Percentiles rank a stretch among this genome's conserved stretches.
phyloP scores from a whole-genome alignment of 2,888 invertebrate genomes.

The Tetrapedia diversipes region DNA sequence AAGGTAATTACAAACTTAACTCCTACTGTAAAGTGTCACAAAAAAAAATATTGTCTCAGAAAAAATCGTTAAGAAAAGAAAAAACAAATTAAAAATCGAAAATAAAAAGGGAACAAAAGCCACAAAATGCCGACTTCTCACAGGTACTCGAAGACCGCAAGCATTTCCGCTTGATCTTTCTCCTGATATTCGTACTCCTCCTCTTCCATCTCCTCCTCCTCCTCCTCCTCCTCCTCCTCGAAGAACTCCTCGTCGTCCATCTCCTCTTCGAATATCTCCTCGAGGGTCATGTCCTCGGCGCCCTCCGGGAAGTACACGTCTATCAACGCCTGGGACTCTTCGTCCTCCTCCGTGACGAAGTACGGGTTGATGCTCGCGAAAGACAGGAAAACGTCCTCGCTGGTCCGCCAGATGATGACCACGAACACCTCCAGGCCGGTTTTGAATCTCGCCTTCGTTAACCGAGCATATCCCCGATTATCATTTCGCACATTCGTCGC shows the following conservation, averaged over 20 bases:
- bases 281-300: conserved; percentile 47
- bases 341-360: conserved; percentile 88
- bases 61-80: no score
- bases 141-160: not conserved
- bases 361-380: conserved; percentile 87
- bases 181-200: conserved; percentile 4
- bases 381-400: conserved; percentile 86
- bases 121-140: no score
- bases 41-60: no score
- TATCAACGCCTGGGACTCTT: conserved; percentile 87
- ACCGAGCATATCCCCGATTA: not conserved
- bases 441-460: conserved; percentile 68
- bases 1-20: no score
- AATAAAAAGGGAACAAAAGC: no score
- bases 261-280: conserved; percentile 43
- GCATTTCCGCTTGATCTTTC: not conserved
- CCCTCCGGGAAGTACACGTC: conserved; percentile 87
- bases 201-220: conserved; percentile 3
- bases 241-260: conserved; percentile 33
- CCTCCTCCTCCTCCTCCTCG: conserved; percentile 25
- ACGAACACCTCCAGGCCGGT: conserved; percentile 81
- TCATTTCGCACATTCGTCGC: not conserved
- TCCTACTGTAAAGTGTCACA: no score
- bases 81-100: no score
- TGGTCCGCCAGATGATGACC: conserved; percentile 87